Percentiles rank a stretch among this genome's conserved stretches.
Conservation (phyloP, 1,140 invertebrate species). For the Lasaia peninsularis region DNA sequence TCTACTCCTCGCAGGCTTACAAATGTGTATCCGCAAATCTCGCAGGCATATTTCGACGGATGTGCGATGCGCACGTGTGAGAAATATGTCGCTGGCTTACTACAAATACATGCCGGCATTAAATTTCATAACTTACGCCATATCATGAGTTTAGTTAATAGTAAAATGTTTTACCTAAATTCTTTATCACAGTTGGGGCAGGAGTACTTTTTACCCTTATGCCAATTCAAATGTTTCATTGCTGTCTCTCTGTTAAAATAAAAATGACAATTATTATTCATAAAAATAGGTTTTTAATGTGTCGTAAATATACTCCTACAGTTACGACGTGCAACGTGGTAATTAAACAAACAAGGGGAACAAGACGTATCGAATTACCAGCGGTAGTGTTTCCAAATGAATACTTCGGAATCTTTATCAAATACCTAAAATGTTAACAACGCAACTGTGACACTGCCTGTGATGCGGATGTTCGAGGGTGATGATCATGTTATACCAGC, state of each 20-base stretch:
- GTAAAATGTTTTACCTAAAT: background rate
- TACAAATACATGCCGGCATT: background rate
- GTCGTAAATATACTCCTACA: no score
- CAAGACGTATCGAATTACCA: no score
- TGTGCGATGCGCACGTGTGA: slow-evolving; percentile 34
- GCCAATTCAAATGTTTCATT: background rate
- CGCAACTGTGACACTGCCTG: no score
- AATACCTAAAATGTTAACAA: no score
- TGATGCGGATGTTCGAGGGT: no score
- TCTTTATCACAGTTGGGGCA: background rate
- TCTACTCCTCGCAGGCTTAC: slow-evolving; percentile 31
- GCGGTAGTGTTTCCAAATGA: no score
- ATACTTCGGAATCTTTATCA: no score
- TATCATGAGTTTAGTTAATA: background rate
- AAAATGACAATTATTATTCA: background rate
- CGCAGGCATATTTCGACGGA: slow-evolving; percentile 32
- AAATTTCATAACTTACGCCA: background rate
- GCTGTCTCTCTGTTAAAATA: background rate
- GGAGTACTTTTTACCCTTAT: background rate
- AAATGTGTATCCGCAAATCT: slow-evolving; percentile 34
- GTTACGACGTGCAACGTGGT: no score
- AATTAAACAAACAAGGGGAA: no score
- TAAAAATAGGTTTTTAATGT: background rate
- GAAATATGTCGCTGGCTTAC: slow-evolving; percentile 34
- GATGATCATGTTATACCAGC: no score